These are phyloP conservation scores for Electrona antarctica DNA, from an alignment of 2,113 vertebrate genomes.

Conservation along the genomic window DNA sequence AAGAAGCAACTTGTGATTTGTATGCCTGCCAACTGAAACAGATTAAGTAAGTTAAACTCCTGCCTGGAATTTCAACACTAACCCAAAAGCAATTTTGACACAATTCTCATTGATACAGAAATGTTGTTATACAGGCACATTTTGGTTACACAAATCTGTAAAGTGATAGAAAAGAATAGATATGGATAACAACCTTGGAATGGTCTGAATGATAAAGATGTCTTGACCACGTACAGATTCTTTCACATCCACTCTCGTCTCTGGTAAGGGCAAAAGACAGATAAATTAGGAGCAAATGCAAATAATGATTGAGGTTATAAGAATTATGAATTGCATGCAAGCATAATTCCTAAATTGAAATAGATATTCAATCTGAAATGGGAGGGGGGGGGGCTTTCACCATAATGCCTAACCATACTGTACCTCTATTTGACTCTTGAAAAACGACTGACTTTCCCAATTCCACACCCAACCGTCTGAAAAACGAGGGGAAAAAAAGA, in stretches of 20 bases:
- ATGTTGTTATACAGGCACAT: no score
- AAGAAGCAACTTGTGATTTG: no score
- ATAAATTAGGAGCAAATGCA: background rate
- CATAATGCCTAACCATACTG: constrained; percentile 19
- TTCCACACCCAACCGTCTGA: constrained; percentile 91
- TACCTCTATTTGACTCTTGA: constrained; percentile 94
- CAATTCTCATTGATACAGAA: no score
- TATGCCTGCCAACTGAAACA: background rate
- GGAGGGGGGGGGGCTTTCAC: background rate
- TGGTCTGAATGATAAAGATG: constrained; percentile 98
- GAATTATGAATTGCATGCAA: background rate
- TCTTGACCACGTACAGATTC: constrained; percentile 97
- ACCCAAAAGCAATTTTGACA: no score
- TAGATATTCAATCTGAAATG: constrained; percentile 1
- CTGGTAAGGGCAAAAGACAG: constrained; percentile 65
- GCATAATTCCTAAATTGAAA: background rate
- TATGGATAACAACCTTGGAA: constrained; percentile 84
- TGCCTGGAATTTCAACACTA: no score
- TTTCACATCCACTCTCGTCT: constrained; percentile 96
- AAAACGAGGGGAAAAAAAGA: constrained; percentile 3
- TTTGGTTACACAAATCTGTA: background rate
- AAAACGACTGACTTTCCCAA: constrained; percentile 94
- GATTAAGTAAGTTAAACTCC: background rate
- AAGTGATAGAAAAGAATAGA: background rate
- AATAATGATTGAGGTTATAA: background rate